Percentiles rank a stretch among this genome's conserved stretches.
Evolutionary conservation across 2,797 vertebrate species (phyloP).

Genomic region (Myotis planiceps): DNA sequence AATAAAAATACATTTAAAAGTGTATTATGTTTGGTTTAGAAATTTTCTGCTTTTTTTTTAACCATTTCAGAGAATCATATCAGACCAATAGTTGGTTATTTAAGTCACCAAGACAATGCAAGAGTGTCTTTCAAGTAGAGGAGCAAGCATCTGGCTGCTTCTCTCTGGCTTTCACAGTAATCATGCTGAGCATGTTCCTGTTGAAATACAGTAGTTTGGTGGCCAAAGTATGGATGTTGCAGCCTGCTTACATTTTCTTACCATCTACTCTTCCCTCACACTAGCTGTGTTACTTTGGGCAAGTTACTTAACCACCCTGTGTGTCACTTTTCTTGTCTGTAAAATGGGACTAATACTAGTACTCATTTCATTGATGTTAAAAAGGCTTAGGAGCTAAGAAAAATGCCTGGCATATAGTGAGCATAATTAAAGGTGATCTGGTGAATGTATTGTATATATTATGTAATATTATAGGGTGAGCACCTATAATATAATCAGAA

Average conservation of each 20-base stretch:
- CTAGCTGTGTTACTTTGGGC: not conserved
- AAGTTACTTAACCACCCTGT: not conserved
- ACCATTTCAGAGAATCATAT: not conserved
- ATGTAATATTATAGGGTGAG: not conserved
- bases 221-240: not conserved
- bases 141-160: not conserved
- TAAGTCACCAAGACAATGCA: not conserved
- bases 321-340: not conserved
- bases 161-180: not conserved
- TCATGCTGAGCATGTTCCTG: not conserved
- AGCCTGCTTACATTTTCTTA: not conserved
- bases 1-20: not conserved
- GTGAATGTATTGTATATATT: not conserved
- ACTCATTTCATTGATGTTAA: not conserved
- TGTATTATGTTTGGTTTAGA: not conserved
- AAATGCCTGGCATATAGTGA: not conserved
- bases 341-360: not conserved
- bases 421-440: not conserved
- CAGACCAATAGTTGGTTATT: not conserved
- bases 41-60: not conserved
- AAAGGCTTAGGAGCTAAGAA: not conserved
- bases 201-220: not conserved
- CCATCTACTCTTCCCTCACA: too few relatives aligned
- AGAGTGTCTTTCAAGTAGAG: not conserved
- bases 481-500: not conserved